Conservation (phyloP, 2,888 invertebrate genomes). For the Germaria angustata region DNA sequence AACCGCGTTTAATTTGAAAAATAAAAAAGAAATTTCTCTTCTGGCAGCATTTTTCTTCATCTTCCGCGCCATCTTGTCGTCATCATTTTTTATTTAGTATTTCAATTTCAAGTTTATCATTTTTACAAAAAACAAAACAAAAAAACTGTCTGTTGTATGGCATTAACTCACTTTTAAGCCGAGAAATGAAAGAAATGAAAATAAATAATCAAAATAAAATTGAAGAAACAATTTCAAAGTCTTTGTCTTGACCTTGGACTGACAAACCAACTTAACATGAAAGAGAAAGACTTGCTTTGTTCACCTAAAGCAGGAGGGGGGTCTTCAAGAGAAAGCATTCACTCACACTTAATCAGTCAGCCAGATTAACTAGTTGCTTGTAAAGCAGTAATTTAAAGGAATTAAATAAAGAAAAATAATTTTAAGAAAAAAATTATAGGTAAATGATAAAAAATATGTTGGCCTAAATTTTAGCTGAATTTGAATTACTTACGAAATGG, state of each 20-base stretch:
- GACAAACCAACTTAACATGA: slow-evolving; percentile 66
- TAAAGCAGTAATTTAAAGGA: background rate
- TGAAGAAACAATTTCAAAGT: slow-evolving; percentile 74
- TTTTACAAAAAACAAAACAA: background rate
- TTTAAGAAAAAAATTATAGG: too few relatives aligned
- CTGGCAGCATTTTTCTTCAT: background rate
- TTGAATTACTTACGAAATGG: too few relatives aligned
- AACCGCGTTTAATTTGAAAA: slow-evolving; percentile 22
- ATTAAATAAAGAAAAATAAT: background rate
- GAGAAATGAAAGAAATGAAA: slow-evolving; percentile 26
- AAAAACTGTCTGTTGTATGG: background rate
- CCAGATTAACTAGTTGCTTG: background rate
- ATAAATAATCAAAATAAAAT: slow-evolving; percentile 49
- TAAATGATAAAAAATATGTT: background rate
- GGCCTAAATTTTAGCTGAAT: too few relatives aligned
- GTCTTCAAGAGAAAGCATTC: slow-evolving; percentile 53
- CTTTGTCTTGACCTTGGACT: slow-evolving; percentile 79
- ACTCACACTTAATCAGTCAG: slow-evolving; percentile 26
- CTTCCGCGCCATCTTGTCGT: background rate
- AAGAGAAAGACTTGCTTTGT: slow-evolving; percentile 65
- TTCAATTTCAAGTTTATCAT: slow-evolving; percentile 61
- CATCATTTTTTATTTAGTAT: slow-evolving; percentile 4
- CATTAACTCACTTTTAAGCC: background rate
- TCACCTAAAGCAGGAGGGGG: slow-evolving; percentile 20
- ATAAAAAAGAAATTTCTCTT: slow-evolving; percentile 53